Percentiles rank a stretch among this genome's conserved stretches.
Evolutionary conservation across 2,113 vertebrate genomes (phyloP).

Genomic region (Eptatretus burgeri): DNA sequence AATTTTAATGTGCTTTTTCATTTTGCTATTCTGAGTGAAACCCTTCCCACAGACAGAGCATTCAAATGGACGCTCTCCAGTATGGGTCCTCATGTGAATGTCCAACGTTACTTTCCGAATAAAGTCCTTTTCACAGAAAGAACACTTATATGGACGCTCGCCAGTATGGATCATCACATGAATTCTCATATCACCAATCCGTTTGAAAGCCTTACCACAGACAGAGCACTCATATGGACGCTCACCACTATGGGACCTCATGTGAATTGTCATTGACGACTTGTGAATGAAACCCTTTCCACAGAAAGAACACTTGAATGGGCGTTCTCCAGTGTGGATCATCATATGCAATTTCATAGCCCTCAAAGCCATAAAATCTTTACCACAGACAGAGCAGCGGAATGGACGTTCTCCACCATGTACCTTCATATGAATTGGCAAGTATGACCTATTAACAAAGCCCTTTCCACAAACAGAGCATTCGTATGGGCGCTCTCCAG

Average conservation of each 20-base stretch:
- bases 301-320: neutral
- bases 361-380: neutral
- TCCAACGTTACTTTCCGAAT: conserved; percentile 16
- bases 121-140: conserved; percentile 15
- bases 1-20: no score
- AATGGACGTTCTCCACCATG: neutral
- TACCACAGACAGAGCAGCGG: neutral
- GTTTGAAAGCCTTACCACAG: conserved; percentile 11
- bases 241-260: neutral
- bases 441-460: no score
- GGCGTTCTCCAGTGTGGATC: neutral
- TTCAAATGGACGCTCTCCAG: conserved; percentile 10
- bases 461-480: no score
- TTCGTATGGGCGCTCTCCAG: no score
- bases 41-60: conserved; percentile 9
- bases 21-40: neutral
- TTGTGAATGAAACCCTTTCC: conserved; percentile 1
- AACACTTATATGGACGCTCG: conserved; percentile 21
- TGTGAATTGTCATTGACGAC: neutral
- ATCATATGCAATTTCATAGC: conserved; percentile 2
- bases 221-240: conserved; percentile 2
- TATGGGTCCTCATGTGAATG: conserved; percentile 12
- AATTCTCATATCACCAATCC: conserved; percentile 33
- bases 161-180: conserved; percentile 29
- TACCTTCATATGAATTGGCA: neutral